These are phyloP conservation scores for Caenorhabditis becei DNA, from an alignment of 2,888 invertebrate species.

Conservation along the genomic window DNA sequence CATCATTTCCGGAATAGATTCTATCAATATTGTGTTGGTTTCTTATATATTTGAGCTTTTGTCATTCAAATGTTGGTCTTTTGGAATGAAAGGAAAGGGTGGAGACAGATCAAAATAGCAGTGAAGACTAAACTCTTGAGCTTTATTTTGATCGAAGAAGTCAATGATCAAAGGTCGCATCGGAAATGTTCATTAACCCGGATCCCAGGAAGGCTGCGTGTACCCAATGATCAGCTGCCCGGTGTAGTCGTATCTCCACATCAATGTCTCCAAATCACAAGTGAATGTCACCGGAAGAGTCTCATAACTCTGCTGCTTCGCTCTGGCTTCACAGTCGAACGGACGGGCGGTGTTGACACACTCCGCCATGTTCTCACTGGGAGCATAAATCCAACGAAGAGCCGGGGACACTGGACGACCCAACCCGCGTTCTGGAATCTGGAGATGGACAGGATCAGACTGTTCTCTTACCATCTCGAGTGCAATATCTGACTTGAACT, in stretches of 20 bases:
- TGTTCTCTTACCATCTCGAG: too few relatives aligned
- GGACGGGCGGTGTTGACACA: slow-evolving; percentile 10
- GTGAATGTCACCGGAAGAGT: slow-evolving; percentile 8
- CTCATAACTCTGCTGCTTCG: background rate
- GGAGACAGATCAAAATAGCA: too few relatives aligned
- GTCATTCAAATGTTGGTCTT: too few relatives aligned
- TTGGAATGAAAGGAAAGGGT: too few relatives aligned
- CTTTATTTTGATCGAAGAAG: too few relatives aligned
- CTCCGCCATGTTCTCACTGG: background rate
- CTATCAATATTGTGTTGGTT: too few relatives aligned
- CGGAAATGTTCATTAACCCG: too few relatives aligned
- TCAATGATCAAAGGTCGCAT: too few relatives aligned
- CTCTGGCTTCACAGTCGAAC: background rate
- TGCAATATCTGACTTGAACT: background rate
- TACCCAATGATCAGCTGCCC: slow-evolving; percentile 1
- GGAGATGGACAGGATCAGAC: background rate
- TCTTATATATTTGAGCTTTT: too few relatives aligned
- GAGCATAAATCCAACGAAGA: background rate
- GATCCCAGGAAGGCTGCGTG: slow-evolving; percentile 4
- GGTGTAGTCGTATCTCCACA: slow-evolving; percentile 19
- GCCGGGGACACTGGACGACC: too few relatives aligned
- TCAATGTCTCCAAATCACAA: slow-evolving; percentile 10
- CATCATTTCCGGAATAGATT: too few relatives aligned
- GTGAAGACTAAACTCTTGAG: too few relatives aligned
- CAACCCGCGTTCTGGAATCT: background rate